phyloP scores from a whole-genome alignment of 2,113 vertebrate genomes.

The Epinephelus cyanopodus region DNA sequence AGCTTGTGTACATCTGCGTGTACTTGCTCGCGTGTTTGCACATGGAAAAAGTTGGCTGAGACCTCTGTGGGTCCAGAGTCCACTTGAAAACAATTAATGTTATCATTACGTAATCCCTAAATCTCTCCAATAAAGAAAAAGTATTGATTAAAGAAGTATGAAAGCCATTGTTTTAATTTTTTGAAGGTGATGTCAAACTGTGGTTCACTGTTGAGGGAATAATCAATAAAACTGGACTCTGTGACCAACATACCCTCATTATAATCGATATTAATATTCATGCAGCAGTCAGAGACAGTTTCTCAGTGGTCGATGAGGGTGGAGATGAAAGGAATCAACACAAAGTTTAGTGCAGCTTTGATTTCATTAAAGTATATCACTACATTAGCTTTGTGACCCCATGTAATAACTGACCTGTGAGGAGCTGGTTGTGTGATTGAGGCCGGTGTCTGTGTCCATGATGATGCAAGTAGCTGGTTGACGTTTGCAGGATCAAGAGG shows the following conservation, averaged over 20 bases:
- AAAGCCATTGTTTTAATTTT: too few relatives aligned
- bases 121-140: not conserved
- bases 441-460: slow-evolving; percentile 60
- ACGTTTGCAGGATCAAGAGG: slow-evolving; percentile 42
- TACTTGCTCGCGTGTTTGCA: slow-evolving; percentile 4
- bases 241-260: not conserved
- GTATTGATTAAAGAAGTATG: not conserved
- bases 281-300: too few relatives aligned
- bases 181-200: not conserved
- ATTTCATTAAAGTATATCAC: not conserved
- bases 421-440: slow-evolving; percentile 6
- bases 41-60: slow-evolving; percentile 10
- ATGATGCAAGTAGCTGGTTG: slow-evolving; percentile 31
- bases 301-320: not conserved
- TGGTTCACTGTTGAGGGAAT: too few relatives aligned
- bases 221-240: not conserved
- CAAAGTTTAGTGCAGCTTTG: not conserved
- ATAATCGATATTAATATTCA: not conserved
- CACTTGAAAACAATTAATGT: not conserved
- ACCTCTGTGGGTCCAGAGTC: slow-evolving; percentile 24
- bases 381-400: not conserved
- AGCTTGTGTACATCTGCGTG: not conserved
- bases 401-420: slow-evolving; percentile 62
- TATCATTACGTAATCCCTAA: not conserved
- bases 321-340: not conserved